Evolutionary conservation across 2,797 vertebrate genomes (phyloP).

Genomic region (Pelobates cultripes): DNA sequence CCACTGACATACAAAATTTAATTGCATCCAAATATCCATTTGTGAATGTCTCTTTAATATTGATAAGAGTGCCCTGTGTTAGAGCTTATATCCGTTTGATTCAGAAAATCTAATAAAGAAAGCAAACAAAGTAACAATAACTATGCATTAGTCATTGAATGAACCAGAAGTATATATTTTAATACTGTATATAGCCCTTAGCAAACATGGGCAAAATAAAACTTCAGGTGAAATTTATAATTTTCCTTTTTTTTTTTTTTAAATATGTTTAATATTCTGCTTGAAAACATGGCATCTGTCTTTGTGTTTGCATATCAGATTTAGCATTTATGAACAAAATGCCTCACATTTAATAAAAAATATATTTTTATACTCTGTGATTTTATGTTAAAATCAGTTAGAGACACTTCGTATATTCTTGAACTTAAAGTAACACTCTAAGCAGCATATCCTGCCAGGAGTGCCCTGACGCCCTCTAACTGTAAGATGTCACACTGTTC

Average conservation of each 20-base stretch:
- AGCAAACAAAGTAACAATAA: conserved; percentile 67
- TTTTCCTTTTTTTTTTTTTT: neutral
- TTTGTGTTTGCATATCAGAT: too few relatives aligned
- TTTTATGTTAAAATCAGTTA: too few relatives aligned
- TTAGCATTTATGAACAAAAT: too few relatives aligned
- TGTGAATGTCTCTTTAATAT: conserved; percentile 66
- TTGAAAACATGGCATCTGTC: too few relatives aligned
- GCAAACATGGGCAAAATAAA: conserved; percentile 12
- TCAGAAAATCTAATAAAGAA: conserved; percentile 72
- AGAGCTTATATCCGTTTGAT: conserved; percentile 72
- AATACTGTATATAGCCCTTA: conserved; percentile 4
- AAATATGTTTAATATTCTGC: too few relatives aligned
- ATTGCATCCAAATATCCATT: conserved; percentile 70
- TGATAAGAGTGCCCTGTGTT: conserved; percentile 69
- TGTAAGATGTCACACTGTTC: too few relatives aligned
- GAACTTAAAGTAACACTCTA: too few relatives aligned
- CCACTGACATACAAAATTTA: conserved; percentile 72
- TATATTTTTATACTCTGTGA: too few relatives aligned
- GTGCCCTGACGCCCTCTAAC: too few relatives aligned
- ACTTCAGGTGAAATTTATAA: neutral
- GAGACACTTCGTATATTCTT: too few relatives aligned
- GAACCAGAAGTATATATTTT: conserved; percentile 53
- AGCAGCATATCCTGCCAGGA: too few relatives aligned
- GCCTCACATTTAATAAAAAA: too few relatives aligned
- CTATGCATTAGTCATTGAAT: conserved; percentile 59